Evolutionary conservation across 2,797 vertebrate genomes (phyloP).

Genomic region (Threskiornis aethiopicus): DNA sequence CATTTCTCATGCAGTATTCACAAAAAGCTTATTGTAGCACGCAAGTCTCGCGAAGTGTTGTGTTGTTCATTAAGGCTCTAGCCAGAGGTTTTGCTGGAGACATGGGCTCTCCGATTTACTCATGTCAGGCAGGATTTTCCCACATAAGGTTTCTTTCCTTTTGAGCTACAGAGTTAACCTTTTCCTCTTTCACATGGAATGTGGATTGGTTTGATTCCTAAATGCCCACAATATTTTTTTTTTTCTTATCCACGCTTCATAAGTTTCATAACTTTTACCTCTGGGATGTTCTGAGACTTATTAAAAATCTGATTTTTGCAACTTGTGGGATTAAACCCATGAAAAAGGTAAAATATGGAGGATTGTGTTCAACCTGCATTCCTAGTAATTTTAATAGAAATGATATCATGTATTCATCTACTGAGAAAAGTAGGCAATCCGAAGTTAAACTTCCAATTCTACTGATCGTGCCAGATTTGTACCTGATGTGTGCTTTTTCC

Average conservation of each 20-base stretch:
- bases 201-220: neutral
- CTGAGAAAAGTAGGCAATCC: neutral
- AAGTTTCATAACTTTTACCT: neutral
- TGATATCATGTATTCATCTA: neutral
- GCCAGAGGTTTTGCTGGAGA: neutral
- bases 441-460: neutral
- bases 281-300: neutral
- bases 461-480: neutral
- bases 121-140: neutral
- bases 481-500: neutral
- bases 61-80: neutral
- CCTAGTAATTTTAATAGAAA: neutral
- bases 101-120: neutral
- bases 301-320: neutral
- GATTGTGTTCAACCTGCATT: neutral
- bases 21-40: neutral
- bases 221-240: neutral
- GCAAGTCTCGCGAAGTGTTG: neutral
- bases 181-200: neutral
- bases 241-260: neutral
- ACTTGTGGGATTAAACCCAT: neutral
- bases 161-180: neutral
- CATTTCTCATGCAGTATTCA: neutral
- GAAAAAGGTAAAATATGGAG: neutral
- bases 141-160: neutral